phyloP scores from a whole-genome alignment of 2,113 vertebrate genomes.

The Perca flavescens region DNA sequence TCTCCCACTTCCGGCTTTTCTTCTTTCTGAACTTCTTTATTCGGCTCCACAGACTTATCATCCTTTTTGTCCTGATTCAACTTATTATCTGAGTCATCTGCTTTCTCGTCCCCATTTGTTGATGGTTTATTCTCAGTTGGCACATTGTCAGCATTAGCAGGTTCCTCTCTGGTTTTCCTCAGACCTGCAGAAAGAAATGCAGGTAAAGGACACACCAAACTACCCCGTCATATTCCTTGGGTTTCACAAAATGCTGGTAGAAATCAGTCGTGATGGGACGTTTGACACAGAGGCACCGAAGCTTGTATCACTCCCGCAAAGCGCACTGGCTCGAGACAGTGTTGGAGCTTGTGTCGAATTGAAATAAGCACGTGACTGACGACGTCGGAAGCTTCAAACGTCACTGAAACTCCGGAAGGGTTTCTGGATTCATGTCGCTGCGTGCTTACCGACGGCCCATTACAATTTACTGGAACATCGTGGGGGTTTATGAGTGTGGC shows the following conservation, averaged over 20 bases:
- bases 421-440: too few relatives aligned
- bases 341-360: too few relatives aligned
- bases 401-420: too few relatives aligned
- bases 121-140: fast-evolving
- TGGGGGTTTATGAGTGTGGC: too few relatives aligned
- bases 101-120: fast-evolving
- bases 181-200: conserved; percentile 35
- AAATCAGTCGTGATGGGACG: too few relatives aligned
- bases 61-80: fast-evolving
- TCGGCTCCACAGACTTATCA: fast-evolving
- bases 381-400: too few relatives aligned
- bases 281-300: too few relatives aligned
- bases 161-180: conserved; percentile 10
- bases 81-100: fast-evolving
- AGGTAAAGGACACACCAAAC: not conserved
- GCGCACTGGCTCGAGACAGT: too few relatives aligned
- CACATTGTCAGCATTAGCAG: fast-evolving
- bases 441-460: too few relatives aligned
- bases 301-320: too few relatives aligned
- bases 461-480: too few relatives aligned
- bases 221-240: not conserved
- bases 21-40: not conserved
- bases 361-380: too few relatives aligned
- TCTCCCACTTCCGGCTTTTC: not conserved
- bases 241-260: not conserved